Base-by-base conservation (phyloP, 1,140 invertebrate species). In the Gryon sp. region DNA sequence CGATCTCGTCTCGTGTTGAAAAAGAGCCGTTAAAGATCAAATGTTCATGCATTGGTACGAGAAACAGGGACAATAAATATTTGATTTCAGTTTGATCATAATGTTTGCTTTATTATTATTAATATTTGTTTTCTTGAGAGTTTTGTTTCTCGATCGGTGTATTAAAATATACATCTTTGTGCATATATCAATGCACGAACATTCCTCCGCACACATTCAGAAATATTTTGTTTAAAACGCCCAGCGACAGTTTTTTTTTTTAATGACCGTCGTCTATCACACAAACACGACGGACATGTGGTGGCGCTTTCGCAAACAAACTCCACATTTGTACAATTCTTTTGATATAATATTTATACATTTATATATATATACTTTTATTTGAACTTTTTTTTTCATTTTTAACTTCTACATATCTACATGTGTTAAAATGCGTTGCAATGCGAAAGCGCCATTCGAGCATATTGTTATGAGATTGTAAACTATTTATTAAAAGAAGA, bases 91-190 rank as follows among this genome's bases (percentile, higher is more conserved):
- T 32, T 32, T 32, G 28, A 12, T 12, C 6, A n/a, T 40, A 26
- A 12, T 34, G 6, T 15, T 40, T 8, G 16, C 8, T 15, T 63
- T 40, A 11, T n/a, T n/a, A 28, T 9, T 41, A 53, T 24, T 20
- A 52, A 43, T 32, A 43, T 53, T 66, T 38, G 32, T 52, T 52
- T 11, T 36, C 7, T 3, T 12, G 7, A 24, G 7, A 4, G 22
- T 24, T 65, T 41, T 43, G 14, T 20, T 24, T 53, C 15, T 32
- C 18, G 15, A 38, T 66, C 20, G 6, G 20, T 38, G 46, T 68
- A 57, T 38, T 57, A 68, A 68, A 68, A 68, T 68, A 68, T 68
- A 68, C 32, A 48, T 40, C n/a, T 48, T 68, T 43, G 18, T 55
- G 52, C 52, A n/a, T n/a, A 28, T 19, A 48, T 68, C 50, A 68